Conservation (phyloP, 1,140 invertebrate genomes). For the Drosophila lowei region DNA sequence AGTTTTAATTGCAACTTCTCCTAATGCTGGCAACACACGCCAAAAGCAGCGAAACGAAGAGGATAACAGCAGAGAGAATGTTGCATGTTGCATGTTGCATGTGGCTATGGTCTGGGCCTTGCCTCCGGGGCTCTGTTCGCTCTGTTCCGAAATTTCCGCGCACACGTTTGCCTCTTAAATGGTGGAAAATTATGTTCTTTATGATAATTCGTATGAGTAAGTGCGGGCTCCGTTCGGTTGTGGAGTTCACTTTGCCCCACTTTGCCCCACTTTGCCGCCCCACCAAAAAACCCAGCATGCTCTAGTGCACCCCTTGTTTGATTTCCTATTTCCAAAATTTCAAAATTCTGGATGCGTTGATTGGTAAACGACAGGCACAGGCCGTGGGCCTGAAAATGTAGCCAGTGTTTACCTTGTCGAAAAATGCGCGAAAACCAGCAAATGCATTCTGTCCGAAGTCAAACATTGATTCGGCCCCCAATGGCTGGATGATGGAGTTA, state of each 20-base stretch:
- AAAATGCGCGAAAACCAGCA: conserved; percentile 32
- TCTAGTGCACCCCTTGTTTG: conserved; percentile 30
- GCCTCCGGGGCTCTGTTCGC: conserved; percentile 19
- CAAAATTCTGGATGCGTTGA: conserved; percentile 25
- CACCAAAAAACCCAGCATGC: background rate
- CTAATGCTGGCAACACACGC: conserved; percentile 71
- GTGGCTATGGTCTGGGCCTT: conserved; percentile 12
- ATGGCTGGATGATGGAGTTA: background rate
- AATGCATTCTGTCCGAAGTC: conserved; percentile 15
- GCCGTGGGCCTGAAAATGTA: conserved; percentile 48
- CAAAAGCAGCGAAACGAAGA: conserved; percentile 3
- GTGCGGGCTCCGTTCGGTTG: conserved; percentile 26
- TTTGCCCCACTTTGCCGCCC: too few species aligned
- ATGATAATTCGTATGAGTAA: conserved; percentile 67
- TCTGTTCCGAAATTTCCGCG: conserved; percentile 52
- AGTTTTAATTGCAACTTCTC: conserved; percentile 80
- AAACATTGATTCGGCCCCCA: background rate
- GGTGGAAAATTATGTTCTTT: conserved; percentile 72
- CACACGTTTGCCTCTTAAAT: conserved; percentile 53
- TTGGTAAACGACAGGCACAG: conserved; percentile 1
- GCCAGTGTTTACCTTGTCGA: conserved; percentile 35
- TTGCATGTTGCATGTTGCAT: background rate
- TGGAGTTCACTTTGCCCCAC: conserved; percentile 2
- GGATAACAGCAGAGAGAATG: background rate
- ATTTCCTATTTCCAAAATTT: conserved; percentile 35